A percentile compares a stretch with the other conserved stretches of the same genome.
Conservation (phyloP, 2,888 invertebrate genomes). For the Orthonevra nobilis region DNA sequence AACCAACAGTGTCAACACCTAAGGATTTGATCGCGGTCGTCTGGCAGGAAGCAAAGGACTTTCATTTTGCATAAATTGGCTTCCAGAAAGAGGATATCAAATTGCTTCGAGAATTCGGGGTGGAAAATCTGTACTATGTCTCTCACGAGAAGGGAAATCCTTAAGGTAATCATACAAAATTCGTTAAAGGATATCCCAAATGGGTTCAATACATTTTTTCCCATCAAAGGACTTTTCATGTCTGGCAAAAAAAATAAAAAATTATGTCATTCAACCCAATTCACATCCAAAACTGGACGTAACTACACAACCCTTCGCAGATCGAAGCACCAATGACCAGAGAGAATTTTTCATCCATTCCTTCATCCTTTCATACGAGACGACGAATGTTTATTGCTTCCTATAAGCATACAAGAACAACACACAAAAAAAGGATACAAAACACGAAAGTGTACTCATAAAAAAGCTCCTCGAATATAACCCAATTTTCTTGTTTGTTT, state of each 20-base stretch:
- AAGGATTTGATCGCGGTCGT: conserved; percentile 18
- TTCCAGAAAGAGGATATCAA: conserved; percentile 36
- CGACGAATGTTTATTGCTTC: conserved; percentile 58
- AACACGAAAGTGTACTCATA: conserved; percentile 15
- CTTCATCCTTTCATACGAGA: conserved; percentile 47
- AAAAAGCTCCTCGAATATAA: conserved; percentile 21
- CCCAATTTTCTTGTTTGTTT: conserved; percentile 43
- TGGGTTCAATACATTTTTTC: conserved; percentile 10
- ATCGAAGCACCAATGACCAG: conserved; percentile 52
- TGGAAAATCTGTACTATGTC: too few relatives aligned
- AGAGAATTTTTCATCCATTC: conserved; percentile 43
- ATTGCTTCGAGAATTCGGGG: conserved; percentile 6
- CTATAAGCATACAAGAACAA: background rate
- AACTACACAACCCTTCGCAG: conserved; percentile 1
- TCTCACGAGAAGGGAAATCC: background rate
- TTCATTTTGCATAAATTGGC: conserved; percentile 45
- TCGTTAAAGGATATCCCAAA: conserved; percentile 46
- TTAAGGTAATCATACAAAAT: conserved; percentile 20
- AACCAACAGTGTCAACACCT: conserved; percentile 35
- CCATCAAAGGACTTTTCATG: background rate
- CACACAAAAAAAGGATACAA: background rate
- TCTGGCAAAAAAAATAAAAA: too few relatives aligned
- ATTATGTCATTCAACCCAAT: conserved; percentile 59
- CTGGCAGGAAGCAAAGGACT: background rate
- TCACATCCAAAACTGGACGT: conserved; percentile 3